Conservation (phyloP, 2,797 vertebrate genomes). For the Rhabdophis nuchalis region DNA sequence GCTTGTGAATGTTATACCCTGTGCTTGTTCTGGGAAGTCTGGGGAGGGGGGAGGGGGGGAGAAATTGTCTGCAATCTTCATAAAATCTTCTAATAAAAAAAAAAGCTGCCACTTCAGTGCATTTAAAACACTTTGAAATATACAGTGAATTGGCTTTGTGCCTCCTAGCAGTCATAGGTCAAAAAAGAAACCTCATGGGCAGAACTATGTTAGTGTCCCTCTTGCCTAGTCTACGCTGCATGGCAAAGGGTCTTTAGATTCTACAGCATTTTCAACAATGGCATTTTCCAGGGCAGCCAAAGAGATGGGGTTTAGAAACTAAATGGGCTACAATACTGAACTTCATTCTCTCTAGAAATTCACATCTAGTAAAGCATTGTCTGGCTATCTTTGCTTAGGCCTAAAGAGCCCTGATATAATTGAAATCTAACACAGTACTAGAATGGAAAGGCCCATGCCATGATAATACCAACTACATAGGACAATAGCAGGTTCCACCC, state of each 20-base stretch:
- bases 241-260: background rate
- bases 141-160: background rate
- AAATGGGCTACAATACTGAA: background rate
- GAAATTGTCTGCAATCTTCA: no score
- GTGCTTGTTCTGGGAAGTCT: no score
- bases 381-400: background rate
- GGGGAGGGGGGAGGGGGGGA: no score
- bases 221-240: background rate
- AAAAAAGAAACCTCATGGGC: background rate
- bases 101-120: background rate
- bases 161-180: background rate
- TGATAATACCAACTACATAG: slow-evolving; percentile 79
- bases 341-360: background rate
- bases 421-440: slow-evolving; percentile 19
- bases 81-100: no score
- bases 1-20: no score
- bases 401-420: background rate
- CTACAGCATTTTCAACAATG: background rate
- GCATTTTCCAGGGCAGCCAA: background rate
- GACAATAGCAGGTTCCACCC: slow-evolving; percentile 89
- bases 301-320: background rate
- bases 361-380: background rate
- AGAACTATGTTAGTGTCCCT: background rate
- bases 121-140: background rate
- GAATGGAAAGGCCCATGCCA: background rate